These are phyloP conservation scores for Heliconius eleuchia DNA, from an alignment of 1,140 invertebrate species.

Conservation along the genomic window DNA sequence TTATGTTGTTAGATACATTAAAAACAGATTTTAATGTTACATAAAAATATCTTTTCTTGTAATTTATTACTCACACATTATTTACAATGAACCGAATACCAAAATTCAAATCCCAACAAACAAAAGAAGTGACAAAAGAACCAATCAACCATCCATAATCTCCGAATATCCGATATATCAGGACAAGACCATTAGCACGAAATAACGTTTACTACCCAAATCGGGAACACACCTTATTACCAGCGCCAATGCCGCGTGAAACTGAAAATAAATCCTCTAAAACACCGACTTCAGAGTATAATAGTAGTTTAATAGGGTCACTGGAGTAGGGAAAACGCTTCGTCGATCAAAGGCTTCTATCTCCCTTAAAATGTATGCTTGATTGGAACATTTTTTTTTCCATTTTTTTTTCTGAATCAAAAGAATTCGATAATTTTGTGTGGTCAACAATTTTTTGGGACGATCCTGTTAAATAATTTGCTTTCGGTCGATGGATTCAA, in stretches of 20 bases:
- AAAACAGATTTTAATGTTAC: no score
- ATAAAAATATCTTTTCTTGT: no score
- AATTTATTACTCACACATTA: no score
- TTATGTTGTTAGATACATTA: no score
- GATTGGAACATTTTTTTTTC: slow-evolving; percentile 30
- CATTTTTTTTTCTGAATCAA: slow-evolving; percentile 10
- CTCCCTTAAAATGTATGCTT: slow-evolving; percentile 33
- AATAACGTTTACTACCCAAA: slow-evolving; percentile 5
- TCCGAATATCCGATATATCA: background rate
- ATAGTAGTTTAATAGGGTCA: slow-evolving; percentile 50
- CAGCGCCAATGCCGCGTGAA: slow-evolving; percentile 41
- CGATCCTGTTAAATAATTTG: slow-evolving; percentile 1
- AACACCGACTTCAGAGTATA: slow-evolving; percentile 30
- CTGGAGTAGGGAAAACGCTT: slow-evolving; percentile 44
- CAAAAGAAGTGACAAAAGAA: background rate
- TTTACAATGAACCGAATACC: no score
- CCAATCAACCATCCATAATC: background rate
- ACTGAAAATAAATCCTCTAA: slow-evolving; percentile 40
- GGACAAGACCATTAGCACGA: background rate
- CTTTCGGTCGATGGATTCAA: background rate
- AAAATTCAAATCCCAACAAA: no score
- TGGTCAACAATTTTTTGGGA: slow-evolving; percentile 16
- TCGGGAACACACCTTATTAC: slow-evolving; percentile 31
- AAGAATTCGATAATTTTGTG: slow-evolving; percentile 4
- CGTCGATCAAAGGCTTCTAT: slow-evolving; percentile 48